Conservation (phyloP, 35 echinoderm and acorn worm genomes). For the Chiridota heheva region DNA sequence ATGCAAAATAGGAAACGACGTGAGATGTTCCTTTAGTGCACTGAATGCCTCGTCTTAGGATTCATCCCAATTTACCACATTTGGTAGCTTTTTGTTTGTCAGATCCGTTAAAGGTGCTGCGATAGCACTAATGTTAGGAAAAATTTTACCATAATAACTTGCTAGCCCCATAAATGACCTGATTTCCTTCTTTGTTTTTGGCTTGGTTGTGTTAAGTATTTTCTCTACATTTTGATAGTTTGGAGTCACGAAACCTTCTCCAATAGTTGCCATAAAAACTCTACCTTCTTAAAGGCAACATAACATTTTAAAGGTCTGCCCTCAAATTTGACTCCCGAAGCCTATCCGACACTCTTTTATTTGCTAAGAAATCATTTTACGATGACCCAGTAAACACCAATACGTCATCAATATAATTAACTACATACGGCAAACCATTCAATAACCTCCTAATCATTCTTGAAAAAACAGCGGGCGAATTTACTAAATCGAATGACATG, state of each 20-base stretch:
- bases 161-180: slow-evolving; percentile 40
- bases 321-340: slow-evolving; percentile 26
- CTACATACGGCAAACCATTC: background rate
- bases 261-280: slow-evolving; percentile 58
- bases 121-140: slow-evolving; percentile 23
- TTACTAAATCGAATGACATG: slow-evolving; percentile 23
- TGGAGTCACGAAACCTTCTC: slow-evolving; percentile 21
- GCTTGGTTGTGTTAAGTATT: slow-evolving; percentile 14
- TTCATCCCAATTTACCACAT: background rate
- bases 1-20: slow-evolving; percentile 21
- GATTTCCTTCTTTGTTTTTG: slow-evolving; percentile 43
- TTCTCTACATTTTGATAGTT: slow-evolving; percentile 30
- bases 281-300: slow-evolving; percentile 41
- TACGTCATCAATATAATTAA: slow-evolving; percentile 16
- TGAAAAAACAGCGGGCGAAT: background rate
- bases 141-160: slow-evolving; percentile 21
- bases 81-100: slow-evolving; percentile 16
- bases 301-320: slow-evolving; percentile 61
- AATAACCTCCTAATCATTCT: background rate
- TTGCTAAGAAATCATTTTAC: slow-evolving; percentile 20
- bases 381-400: slow-evolving; percentile 8
- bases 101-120: slow-evolving; percentile 37
- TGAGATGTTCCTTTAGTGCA: slow-evolving; percentile 15
- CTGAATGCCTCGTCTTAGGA: slow-evolving; percentile 7
- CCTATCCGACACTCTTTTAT: slow-evolving; percentile 6